Evolutionary conservation across 2,888 invertebrate species (phyloP).

Genomic region (Clivina fossor): DNA sequence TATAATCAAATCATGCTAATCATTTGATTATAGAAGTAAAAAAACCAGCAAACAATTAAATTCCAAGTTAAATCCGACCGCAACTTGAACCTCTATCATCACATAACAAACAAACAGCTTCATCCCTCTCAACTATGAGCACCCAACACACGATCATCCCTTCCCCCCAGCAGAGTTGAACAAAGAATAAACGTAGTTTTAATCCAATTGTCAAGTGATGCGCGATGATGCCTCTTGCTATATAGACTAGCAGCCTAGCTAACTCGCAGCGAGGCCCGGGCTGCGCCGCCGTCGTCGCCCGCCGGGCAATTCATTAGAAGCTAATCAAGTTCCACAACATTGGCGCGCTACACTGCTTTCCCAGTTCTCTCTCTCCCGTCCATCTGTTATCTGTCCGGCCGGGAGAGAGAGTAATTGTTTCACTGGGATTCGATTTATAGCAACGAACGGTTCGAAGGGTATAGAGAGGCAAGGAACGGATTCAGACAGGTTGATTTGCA

Average conservation of each 20-base stretch:
- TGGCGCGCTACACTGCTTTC: constrained; percentile 41
- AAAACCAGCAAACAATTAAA: too few relatives aligned
- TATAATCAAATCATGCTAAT: too few relatives aligned
- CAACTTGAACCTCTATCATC: too few relatives aligned
- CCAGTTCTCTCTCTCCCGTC: constrained; percentile 33
- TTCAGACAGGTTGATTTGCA: too few relatives aligned
- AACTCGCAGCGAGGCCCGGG: constrained; percentile 12
- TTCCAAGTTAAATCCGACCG: too few relatives aligned
- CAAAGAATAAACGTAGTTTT: too few relatives aligned
- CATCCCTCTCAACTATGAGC: background rate
- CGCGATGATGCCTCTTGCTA: too few relatives aligned
- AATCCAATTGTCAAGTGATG: constrained; percentile 47
- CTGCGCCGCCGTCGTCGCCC: constrained; percentile 41
- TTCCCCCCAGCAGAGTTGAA: background rate
- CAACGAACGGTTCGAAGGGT: constrained; percentile 37
- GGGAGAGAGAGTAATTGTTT: constrained; percentile 45
- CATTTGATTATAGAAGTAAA: too few relatives aligned
- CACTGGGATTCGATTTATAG: constrained; percentile 46
- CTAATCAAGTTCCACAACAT: constrained; percentile 52
- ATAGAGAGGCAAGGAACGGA: too few relatives aligned
- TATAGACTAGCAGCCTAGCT: too few relatives aligned
- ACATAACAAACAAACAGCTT: too few relatives aligned
- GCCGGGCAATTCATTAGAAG: constrained; percentile 51
- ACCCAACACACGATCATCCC: background rate
- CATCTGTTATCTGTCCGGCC: constrained; percentile 49